Evolutionary conservation across 2,888 invertebrate genomes (phyloP).

Genomic region (Ochropleura leucogaster): DNA sequence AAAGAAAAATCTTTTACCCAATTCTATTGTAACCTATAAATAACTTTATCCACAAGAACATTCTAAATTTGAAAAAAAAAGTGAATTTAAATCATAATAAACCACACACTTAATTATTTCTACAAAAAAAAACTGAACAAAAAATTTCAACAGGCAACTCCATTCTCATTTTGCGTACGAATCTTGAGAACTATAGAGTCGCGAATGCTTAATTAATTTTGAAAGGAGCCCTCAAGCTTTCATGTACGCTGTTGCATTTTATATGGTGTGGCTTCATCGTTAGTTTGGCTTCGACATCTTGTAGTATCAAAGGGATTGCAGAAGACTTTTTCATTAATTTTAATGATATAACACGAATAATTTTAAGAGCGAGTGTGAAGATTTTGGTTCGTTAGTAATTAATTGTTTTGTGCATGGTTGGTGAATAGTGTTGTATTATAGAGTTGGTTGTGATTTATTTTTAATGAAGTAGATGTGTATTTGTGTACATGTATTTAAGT

Average conservation of each 20-base stretch:
- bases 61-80: not conserved
- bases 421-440: not conserved
- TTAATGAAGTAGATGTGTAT: not conserved
- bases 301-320: conserved; percentile 46
- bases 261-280: conserved; percentile 53
- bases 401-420: conserved; percentile 7
- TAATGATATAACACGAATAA: conserved; percentile 58
- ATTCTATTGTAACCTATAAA: not conserved
- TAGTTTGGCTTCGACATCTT: conserved; percentile 51
- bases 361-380: conserved; percentile 12
- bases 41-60: conserved; percentile 1
- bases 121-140: conserved; percentile 14
- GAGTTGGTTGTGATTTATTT: not conserved
- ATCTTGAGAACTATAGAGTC: conserved; percentile 27
- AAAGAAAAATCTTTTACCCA: not conserved
- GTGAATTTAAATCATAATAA: conserved; percentile 14
- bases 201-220: conserved; percentile 58
- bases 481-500: not conserved
- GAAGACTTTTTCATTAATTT: conserved; percentile 64
- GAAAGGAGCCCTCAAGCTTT: conserved; percentile 44
- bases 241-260: conserved; percentile 40
- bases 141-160: conserved; percentile 27
- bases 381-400: conserved; percentile 28
- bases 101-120: conserved; percentile 30
- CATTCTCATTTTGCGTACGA: conserved; percentile 22